A percentile compares a stretch with the other conserved stretches of the same genome.
These are phyloP conservation scores for Melitaea cinxia DNA, from an alignment of 1,140 invertebrate genomes.

Conservation along the genomic window DNA sequence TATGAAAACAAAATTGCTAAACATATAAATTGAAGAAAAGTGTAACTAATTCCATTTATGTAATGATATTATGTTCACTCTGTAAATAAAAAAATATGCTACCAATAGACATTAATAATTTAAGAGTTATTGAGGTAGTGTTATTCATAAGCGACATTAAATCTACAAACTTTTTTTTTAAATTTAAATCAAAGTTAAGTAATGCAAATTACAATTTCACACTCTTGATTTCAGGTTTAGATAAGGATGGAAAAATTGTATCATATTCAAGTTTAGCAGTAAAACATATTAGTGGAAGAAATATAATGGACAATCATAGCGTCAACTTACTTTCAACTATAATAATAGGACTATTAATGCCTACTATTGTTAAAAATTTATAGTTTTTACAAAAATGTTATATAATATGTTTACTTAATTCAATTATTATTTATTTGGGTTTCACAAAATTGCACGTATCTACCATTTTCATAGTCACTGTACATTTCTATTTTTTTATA, in stretches of 20 bases:
- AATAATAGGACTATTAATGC: constrained; percentile 87
- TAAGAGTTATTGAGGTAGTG: too few species aligned
- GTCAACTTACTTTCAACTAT: constrained; percentile 93
- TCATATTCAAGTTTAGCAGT: constrained; percentile 87
- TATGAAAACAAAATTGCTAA: too few species aligned
- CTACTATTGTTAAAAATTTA: constrained; percentile 86
- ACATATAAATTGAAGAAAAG: too few species aligned
- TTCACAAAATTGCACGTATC: neutral
- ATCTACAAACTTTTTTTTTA: too few species aligned
- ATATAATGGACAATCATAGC: constrained; percentile 94
- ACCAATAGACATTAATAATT: too few species aligned
- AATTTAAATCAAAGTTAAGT: neutral
- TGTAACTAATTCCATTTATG: too few species aligned
- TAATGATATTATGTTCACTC: too few species aligned
- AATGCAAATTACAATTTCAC: neutral
- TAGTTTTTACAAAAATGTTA: constrained; percentile 74
- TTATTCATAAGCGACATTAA: too few species aligned
- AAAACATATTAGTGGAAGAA: constrained; percentile 88
- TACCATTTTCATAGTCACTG: neutral
- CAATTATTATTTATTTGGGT: neutral
- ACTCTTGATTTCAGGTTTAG: constrained; percentile 83
- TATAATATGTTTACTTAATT: constrained; percentile 8
- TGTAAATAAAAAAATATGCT: too few species aligned
- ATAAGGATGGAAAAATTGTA: constrained; percentile 87
- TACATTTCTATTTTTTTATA: constrained; percentile 2